Conservation (phyloP, 2,113 vertebrate species). For the Syngnathoides biaculeatus region DNA sequence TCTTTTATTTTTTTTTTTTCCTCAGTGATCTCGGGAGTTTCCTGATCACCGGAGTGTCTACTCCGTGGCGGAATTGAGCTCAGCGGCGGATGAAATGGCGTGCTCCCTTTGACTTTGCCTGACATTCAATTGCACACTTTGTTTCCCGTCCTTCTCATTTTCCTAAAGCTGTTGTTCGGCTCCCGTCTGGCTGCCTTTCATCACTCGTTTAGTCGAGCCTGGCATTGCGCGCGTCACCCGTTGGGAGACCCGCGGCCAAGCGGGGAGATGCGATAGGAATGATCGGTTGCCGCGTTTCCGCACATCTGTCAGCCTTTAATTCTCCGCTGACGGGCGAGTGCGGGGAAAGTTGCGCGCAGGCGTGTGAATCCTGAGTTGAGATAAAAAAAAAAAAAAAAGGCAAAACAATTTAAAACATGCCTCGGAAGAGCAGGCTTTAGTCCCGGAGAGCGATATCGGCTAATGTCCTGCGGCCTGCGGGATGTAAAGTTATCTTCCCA, state of each 20-base stretch:
- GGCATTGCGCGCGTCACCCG: slow-evolving; percentile 34
- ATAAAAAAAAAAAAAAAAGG: background rate
- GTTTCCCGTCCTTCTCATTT: background rate
- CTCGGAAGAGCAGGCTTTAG: slow-evolving; percentile 17
- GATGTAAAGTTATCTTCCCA: slow-evolving; percentile 50
- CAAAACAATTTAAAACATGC: slow-evolving; percentile 1
- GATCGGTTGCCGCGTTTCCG: slow-evolving; percentile 33
- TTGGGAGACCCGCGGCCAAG: slow-evolving; percentile 34
- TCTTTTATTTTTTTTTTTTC: too few relatives aligned
- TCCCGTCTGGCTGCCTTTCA: slow-evolving; percentile 52
- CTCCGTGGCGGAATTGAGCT: slow-evolving; percentile 44
- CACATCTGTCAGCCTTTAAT: slow-evolving; percentile 38
- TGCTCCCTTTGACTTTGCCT: slow-evolving; percentile 51
- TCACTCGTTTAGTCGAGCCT: slow-evolving; percentile 44
- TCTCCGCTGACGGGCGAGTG: slow-evolving; percentile 3
- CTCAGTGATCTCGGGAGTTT: slow-evolving; percentile 68
- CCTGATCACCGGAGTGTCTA: slow-evolving; percentile 55
- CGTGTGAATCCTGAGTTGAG: background rate
- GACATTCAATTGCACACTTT: slow-evolving; percentile 31
- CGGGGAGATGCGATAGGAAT: slow-evolving; percentile 42
- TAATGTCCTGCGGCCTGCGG: slow-evolving; percentile 15
- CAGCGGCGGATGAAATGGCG: slow-evolving; percentile 43
- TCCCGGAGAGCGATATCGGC: slow-evolving; percentile 23
- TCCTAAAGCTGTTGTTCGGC: slow-evolving; percentile 38
- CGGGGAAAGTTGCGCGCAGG: background rate